Base-by-base conservation (phyloP, 2,888 invertebrate genomes). In the Campoplex nolae region DNA sequence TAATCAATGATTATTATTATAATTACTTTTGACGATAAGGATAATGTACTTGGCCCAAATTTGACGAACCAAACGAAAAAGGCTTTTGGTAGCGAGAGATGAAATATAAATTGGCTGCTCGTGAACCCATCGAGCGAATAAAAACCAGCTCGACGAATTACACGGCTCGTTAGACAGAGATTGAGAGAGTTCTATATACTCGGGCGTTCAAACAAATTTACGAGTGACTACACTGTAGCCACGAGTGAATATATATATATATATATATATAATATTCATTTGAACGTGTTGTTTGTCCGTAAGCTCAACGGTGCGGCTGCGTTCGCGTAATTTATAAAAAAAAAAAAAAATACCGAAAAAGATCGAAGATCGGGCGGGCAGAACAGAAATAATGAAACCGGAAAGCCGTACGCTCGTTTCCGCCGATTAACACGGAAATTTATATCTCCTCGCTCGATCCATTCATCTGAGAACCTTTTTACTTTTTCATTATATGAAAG, bases 151-250 rank as follows among this genome's bases (percentile, higher is more conserved):
- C 79, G 75, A 79, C 65, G 83, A 76, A 86, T 86, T 86, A 83
- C 86, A 86, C 86, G 86, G 83, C 83, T 86, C 86, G 86, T 86
- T 86, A 80, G 75, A 68, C 86, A 67, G 70, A 86, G 70, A 86
- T 75, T 80, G 79, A 56, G 70, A 65, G 79, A 65, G 51, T 56
- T 23, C 35, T 58, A 58, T 35, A 32, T 54, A 8, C 58, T 74
- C 80, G 71, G 51, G 74, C 79, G 62, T 79, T 70, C 32, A 68
- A 80, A 70, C 70, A 48, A 70, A 62, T 54, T 32, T 74, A 65
- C 45, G 71, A 74, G 75, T 62, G 45, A 45, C 62, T 38, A 45
- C 48, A 16, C 75, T 75, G 23, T 51, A 9, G 9, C 18, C 48
- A 23, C 32, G 8, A 48, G 23, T 35, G 32, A 38, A 6, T 38